Base-by-base conservation (phyloP, 2,888 invertebrate genomes). In the Drosophila glabriapex region DNA sequence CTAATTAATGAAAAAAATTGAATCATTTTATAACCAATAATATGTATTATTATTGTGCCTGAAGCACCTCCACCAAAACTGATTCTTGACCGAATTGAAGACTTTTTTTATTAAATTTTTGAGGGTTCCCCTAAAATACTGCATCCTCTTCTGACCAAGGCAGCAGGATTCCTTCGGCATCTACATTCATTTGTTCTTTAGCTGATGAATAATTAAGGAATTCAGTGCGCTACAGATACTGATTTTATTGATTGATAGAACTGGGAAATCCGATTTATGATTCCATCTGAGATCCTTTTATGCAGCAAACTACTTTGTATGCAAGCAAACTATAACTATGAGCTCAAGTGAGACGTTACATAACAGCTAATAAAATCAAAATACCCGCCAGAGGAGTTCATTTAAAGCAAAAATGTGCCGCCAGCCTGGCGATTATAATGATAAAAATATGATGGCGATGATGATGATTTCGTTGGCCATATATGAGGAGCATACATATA, bases 401-500 rank as follows among this genome's bases (percentile, higher is more conserved):
- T 4, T 14, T 41, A 28, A 55, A 39, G 67, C 14, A 33, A 66
- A 49, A 19, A 55, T 50, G 22, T 9, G 49, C 49, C 39, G 46
- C 31, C 22, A 33, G 43, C 59, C 46, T 25, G 59, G 19, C 59
- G 59, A 25, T 31, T 37, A 25, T 49, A 49, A 50, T 39, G 50
- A 31, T 50, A 76, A 59, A 70, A 76, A 70, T 54, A 59, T 59
- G 31, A 59, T 52, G 35, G 66, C 56, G 60, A 53, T 53, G 25
- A 41, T 39, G 53, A 61, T 33, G 7, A 68, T 28, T 29, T 19
- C 29, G 43, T 25, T 60, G 53, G 39, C 53, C 73, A 78, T 64
- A 50, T 62, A 62, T 50, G 46, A 68, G 33, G 28, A 4, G 53
- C 33, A 56, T 29, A 55, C 19, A 64, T 28, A 39, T 22, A 14